Evolutionary conservation across 2,888 invertebrate genomes (phyloP), one percentile per base, ranked within the genome.

Genomic region (Pterostichus niger): DNA sequence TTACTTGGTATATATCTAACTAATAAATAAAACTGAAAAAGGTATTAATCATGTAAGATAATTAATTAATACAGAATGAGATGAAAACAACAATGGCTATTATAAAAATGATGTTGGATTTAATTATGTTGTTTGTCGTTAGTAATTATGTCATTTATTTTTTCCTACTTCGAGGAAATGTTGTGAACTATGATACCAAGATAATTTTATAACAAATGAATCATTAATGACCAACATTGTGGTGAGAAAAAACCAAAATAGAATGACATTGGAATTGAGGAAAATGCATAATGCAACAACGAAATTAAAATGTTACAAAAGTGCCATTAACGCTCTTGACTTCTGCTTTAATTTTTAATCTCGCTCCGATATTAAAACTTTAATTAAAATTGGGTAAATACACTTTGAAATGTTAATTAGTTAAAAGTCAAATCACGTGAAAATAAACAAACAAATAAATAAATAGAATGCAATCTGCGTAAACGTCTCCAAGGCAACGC

Each of bases 71-170:
- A 40, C 13, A 35, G 40, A 40, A 64, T 64, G 40, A 59, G 31
- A 35, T n/a, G 40, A 64, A 64, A 35, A 59, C 59, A 59, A 59
- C 33, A 31, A 10, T 13, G 40, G n/a, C 40, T 44, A 17, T 44
- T 40, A 44, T 2, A 71, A n/a, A 33, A 7, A 71, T 40, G 15
- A 44, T 17, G 17, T 71, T 44, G 10, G 11, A 71, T 40, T 71
- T 71, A 71, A 71, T 71, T 44, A 7, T 13, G n/a, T 33, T 64
- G 64, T 64, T 64, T 64, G 31, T 31, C 31, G 6, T 31, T 17
- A 44, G 13, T 71, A 71, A 71, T 71, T 71, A 71, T 71, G 68
- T 71, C 44, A 71, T 71, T 71, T 64, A 2, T 11, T 71, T 71
- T 71, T 71, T 71, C 44, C 17, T 40, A 13, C 59, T 71, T 40